These are phyloP conservation scores for Ceratina calcarata DNA, from an alignment of 1,140 invertebrate species.

Conservation along the genomic window DNA sequence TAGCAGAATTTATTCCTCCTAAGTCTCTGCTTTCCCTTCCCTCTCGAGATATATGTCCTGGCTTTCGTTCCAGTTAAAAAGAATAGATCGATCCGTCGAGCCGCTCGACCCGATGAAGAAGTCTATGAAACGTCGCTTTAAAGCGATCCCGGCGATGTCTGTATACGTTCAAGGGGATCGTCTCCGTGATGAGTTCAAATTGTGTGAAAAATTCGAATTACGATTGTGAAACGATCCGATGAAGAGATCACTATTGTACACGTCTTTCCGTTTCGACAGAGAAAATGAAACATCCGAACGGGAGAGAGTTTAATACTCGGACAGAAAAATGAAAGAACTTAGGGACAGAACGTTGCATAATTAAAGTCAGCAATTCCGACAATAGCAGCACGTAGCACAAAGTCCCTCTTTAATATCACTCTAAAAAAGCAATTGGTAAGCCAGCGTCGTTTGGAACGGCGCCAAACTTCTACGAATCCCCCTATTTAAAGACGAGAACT, in stretches of 20 bases:
- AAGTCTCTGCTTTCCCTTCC: conserved; percentile 2
- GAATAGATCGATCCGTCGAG: conserved; percentile 29
- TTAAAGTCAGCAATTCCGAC: background rate
- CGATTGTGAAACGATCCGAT: no score
- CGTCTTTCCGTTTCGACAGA: no score
- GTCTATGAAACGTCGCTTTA: background rate
- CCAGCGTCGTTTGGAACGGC: background rate
- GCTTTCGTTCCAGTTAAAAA: conserved; percentile 31
- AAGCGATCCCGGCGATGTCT: background rate
- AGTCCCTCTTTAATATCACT: background rate
- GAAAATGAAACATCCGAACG: no score
- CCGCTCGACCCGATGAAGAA: background rate
- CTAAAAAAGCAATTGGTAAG: background rate
- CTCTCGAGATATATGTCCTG: background rate
- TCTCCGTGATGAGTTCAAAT: background rate
- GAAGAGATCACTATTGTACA: no score
- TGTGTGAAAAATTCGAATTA: background rate
- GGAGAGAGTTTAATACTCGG: no score
- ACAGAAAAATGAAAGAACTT: no score
- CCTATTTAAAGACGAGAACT: background rate
- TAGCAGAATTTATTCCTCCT: conserved; percentile 45
- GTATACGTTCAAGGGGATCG: background rate
- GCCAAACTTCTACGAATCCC: conserved; percentile 16
- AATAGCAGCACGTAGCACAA: background rate
- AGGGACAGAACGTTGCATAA: background rate